Base-by-base conservation (phyloP, 2,888 invertebrate species). In the Tridacna gigas region DNA sequence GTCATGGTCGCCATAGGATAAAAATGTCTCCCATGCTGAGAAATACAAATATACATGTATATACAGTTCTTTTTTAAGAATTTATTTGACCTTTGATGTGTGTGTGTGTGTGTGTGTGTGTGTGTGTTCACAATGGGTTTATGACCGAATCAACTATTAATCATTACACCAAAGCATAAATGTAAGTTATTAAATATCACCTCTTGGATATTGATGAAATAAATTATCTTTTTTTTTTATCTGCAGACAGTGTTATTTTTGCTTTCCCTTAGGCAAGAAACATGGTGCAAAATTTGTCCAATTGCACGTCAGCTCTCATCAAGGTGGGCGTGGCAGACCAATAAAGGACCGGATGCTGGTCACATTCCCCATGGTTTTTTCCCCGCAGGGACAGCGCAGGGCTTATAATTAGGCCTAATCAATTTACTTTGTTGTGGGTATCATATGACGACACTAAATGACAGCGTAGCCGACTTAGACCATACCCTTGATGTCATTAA, bases 391-490 rank as follows among this genome's bases (percentile, higher is more conserved):
- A 26, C 65, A 18, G 13, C 15, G 26, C 65, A 37, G 65, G 60
- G 82, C 77, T 75, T 86, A 82, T 86, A 82, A 86, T 83, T 78
- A 85, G 76, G 66, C 78, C 67, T 78, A 86, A 86, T 86, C 80
- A 86, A 86, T 86, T 86, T 82, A 82, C 71, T 86, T 86, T 86
- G 86, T 86, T 82, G 80, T 77, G 78, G 56, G 63, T 86, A 86
- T 86, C 86, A 75, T 69, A 80, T 82, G 78, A 51, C 80, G 73
- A 71, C 71, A 71, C 51, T 51, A 71, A 71, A 71, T 71, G 71
- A 51, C 71, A 71, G 71, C 45, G 71, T 20, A 25, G 71, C 25
- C 22, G 71, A 71, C 71, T 51, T 71, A 51, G 71, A 71, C 71
- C 71, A 71, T 71, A 71, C 56, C 71, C 71, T 71, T 51, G 51